phyloP scores from a whole-genome alignment of 1,140 invertebrate species.

The Argopecten irradians region DNA sequence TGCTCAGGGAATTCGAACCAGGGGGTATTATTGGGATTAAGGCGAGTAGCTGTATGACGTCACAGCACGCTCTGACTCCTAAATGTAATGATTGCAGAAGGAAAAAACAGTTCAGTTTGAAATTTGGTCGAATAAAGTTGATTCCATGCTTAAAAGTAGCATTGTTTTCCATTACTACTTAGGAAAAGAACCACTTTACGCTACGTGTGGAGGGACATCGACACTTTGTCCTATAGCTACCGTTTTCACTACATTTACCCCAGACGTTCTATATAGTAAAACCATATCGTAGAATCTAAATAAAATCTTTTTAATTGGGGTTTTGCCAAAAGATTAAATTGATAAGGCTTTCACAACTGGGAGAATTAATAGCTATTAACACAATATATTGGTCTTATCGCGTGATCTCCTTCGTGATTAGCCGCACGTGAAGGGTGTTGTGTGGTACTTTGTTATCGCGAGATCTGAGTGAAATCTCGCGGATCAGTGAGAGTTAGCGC shows the following conservation, averaged over 20 bases:
- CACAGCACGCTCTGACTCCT: neutral
- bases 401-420: neutral
- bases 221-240: neutral
- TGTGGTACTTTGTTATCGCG: neutral
- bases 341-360: neutral
- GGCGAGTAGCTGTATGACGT: neutral
- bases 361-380: neutral
- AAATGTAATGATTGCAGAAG: no score
- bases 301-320: neutral
- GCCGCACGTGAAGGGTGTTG: slow-evolving; percentile 1
- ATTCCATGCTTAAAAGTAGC: no score
- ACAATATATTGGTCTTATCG: neutral
- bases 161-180: no score
- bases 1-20: no score
- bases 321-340: slow-evolving; percentile 17
- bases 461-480: neutral
- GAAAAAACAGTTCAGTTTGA: no score
- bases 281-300: neutral
- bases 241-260: neutral
- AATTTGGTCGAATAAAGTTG: no score
- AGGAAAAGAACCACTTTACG: no score
- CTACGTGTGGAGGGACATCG: neutral
- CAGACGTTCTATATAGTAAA: neutral
- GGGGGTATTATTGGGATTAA: neutral
- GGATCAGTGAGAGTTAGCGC: neutral